A percentile compares a stretch with the other conserved stretches of the same genome.
Evolutionary conservation across 1,140 invertebrate genomes (phyloP).

Genomic region (Rhagoletis pomonella): DNA sequence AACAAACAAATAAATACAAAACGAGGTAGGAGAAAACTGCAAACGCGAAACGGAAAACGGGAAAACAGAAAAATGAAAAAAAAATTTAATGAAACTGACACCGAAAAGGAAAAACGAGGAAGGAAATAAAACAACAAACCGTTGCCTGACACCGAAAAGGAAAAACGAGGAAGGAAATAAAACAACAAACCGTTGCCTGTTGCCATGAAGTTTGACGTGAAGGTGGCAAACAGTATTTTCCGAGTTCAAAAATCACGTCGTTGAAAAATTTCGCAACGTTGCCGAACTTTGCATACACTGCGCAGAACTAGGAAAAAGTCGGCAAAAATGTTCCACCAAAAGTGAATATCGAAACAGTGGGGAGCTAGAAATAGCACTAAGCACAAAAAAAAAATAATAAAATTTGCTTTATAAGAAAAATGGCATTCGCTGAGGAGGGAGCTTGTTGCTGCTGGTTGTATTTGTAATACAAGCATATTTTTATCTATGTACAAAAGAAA

Average conservation of each 20-base stretch:
- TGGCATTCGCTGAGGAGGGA: not conserved
- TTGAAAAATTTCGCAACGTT: not conserved
- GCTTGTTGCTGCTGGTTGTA: no score
- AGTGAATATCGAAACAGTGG: not conserved
- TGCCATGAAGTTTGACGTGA: no score
- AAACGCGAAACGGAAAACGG: not conserved
- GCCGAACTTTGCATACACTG: not conserved
- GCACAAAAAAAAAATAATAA: not conserved
- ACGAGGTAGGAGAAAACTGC: not conserved
- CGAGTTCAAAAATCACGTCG: not conserved
- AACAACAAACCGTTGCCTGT: not conserved
- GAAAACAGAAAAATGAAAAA: slow-evolving; percentile 34
- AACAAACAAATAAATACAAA: slow-evolving; percentile 40
- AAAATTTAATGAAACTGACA: slow-evolving; percentile 48
- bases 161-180: not conserved
- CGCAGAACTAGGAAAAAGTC: not conserved
- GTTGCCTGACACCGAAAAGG: not conserved
- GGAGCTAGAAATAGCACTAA: not conserved
- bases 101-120: slow-evolving; percentile 11
- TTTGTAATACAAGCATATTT: not conserved
- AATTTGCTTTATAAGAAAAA: not conserved
- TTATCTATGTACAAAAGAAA: not conserved
- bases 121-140: not conserved
- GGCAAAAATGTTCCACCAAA: not conserved
- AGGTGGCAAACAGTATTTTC: no score